phyloP scores from a whole-genome alignment of 2,113 vertebrate genomes.

The Agapornis roseicollis region DNA sequence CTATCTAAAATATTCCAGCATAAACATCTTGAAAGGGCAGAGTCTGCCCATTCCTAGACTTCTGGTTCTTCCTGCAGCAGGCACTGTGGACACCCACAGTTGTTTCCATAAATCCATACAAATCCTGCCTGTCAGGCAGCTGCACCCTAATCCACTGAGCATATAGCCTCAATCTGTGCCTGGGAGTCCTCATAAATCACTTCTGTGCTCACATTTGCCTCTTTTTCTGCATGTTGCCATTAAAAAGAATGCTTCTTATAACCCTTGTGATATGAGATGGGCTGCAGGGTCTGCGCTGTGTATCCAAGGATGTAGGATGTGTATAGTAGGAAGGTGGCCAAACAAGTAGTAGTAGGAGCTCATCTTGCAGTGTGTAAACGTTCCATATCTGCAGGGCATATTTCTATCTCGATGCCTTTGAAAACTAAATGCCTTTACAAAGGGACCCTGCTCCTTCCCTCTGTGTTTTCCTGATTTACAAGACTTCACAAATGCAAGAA shows the following conservation, averaged over 20 bases:
- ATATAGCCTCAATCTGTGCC: rapidly evolving
- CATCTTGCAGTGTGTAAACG: not conserved
- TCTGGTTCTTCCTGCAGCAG: not conserved
- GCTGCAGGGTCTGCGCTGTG: not conserved
- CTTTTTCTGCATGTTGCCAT: rapidly evolving
- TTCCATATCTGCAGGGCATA: not conserved
- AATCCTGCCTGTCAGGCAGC: not conserved
- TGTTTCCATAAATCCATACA: not conserved
- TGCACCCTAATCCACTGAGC: rapidly evolving
- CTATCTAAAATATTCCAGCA: not conserved
- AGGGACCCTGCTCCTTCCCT: not conserved
- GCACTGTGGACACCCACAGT: rapidly evolving
- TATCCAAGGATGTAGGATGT: not conserved
- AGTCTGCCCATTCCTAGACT: not conserved
- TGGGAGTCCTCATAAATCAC: not conserved
- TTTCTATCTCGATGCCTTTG: not conserved
- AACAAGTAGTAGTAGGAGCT: not conserved
- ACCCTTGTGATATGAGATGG: not conserved
- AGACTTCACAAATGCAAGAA: not conserved
- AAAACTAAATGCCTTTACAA: not conserved
- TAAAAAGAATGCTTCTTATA: not conserved
- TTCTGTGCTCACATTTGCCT: not conserved
- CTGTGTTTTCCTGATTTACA: not conserved
- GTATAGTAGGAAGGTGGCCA: not conserved
- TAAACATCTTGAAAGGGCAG: not conserved